These are phyloP conservation scores for Spodoptera picta DNA, from an alignment of 2,888 invertebrate genomes.

Conservation along the genomic window DNA sequence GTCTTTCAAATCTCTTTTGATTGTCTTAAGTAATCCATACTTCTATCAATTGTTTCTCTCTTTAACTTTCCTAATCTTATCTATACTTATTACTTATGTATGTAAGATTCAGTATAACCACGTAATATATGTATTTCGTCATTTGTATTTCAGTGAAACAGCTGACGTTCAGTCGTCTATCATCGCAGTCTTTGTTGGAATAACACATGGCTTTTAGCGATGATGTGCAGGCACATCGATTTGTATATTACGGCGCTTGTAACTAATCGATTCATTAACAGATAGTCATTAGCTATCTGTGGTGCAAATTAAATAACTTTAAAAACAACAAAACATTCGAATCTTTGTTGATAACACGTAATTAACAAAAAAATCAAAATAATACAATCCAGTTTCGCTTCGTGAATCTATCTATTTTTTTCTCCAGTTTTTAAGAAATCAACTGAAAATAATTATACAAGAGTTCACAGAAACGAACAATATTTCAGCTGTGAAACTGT, in stretches of 20 bases:
- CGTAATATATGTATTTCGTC: conserved; percentile 38
- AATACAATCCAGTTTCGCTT: too few species aligned
- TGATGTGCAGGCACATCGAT: not conserved
- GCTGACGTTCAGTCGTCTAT: conserved; percentile 23
- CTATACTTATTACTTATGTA: not conserved
- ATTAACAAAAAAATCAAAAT: too few species aligned
- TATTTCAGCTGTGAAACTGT: conserved; percentile 1
- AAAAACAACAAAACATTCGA: too few species aligned
- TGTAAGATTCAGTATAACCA: conserved; percentile 2
- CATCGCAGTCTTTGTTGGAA: conserved; percentile 38
- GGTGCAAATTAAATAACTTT: too few species aligned
- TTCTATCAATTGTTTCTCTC: not conserved
- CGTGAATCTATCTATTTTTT: too few species aligned
- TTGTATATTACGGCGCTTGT: conserved; percentile 1
- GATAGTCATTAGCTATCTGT: conserved; percentile 4
- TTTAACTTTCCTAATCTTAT: not conserved
- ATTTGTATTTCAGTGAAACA: conserved; percentile 19
- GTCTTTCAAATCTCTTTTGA: too few species aligned
- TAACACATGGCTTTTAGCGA: conserved; percentile 34
- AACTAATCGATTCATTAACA: too few species aligned
- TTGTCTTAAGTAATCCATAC: too few species aligned
- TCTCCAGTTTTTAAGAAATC: not conserved
- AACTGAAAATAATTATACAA: not conserved
- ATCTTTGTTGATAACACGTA: too few species aligned
- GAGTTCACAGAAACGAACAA: not conserved